Conservation (phyloP, 2,797 vertebrate species). For the Myiotriccus ornatus region DNA sequence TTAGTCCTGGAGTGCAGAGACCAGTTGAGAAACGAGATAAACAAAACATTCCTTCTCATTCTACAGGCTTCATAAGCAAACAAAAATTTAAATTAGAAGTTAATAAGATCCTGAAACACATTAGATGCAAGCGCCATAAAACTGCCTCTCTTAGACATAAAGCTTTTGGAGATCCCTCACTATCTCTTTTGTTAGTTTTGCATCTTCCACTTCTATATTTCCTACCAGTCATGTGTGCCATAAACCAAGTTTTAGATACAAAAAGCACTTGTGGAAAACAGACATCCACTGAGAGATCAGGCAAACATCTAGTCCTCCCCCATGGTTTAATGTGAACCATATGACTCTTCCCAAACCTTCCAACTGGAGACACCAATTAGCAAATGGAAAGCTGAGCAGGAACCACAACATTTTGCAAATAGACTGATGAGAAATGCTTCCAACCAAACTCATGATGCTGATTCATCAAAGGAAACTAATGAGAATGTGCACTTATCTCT, state of each 20-base stretch:
- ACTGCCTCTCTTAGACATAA: not conserved
- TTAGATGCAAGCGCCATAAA: not conserved
- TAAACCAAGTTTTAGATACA: not conserved
- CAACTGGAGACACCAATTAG: not conserved
- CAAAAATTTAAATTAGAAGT: not conserved
- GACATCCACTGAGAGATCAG: not conserved
- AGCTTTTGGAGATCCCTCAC: not conserved
- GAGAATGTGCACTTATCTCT: not conserved
- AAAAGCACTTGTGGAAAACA: not conserved
- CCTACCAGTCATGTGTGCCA: not conserved
- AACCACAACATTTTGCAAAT: conserved; percentile 43
- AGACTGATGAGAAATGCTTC: conserved; percentile 40
- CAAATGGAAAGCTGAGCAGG: conserved; percentile 15
- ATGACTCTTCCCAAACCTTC: conserved; percentile 2
- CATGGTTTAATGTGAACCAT: not conserved
- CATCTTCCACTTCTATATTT: not conserved
- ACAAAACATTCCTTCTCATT: not conserved
- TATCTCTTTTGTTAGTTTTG: not conserved
- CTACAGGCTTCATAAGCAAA: not conserved
- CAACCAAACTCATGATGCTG: conserved; percentile 15
- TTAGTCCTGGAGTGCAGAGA: not conserved
- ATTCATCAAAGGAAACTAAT: conserved; percentile 53
- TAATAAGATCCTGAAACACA: not conserved
- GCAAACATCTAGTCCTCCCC: not conserved
- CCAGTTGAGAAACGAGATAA: not conserved